Evolutionary conservation across 2,888 invertebrate species (phyloP).

Genomic region (Chrysotoxum bicinctum): DNA sequence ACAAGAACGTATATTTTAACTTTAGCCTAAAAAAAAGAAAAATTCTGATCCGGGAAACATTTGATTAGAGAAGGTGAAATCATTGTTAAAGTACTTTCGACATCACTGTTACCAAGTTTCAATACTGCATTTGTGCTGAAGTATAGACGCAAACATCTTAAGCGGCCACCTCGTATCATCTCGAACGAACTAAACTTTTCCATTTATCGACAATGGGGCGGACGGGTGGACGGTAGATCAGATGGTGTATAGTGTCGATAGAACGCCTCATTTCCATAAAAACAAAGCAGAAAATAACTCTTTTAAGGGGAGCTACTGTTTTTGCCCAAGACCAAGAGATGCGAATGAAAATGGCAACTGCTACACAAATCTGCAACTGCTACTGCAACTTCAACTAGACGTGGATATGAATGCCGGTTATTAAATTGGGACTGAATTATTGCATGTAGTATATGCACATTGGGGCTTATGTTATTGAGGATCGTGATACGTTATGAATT

Average conservation of each 20-base stretch:
- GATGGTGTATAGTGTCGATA: constrained; percentile 67
- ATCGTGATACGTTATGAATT: constrained; percentile 56
- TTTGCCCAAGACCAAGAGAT: constrained; percentile 18
- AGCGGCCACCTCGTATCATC: constrained; percentile 33
- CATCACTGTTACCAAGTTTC: not conserved
- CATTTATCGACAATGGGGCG: constrained; percentile 49
- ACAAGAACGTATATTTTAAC: no score
- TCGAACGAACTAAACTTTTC: constrained; percentile 13
- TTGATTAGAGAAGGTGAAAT: no score
- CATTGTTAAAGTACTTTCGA: not conserved
- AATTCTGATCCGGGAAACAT: no score
- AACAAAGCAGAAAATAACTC: constrained; percentile 67
- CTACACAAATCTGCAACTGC: not conserved
- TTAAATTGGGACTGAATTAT: constrained; percentile 58
- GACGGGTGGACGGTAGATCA: constrained; percentile 29
- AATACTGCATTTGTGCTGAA: not conserved
- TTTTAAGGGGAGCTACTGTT: constrained; percentile 63
- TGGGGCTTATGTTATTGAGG: constrained; percentile 32
- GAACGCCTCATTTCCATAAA: constrained; percentile 71
- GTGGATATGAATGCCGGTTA: constrained; percentile 43
- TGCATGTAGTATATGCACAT: constrained; percentile 21
- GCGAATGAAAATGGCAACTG: not conserved
- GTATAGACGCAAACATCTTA: constrained; percentile 15
- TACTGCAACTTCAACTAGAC: not conserved
- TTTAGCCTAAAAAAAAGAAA: no score